Conservation (phyloP, 2,888 invertebrate species). For the Drosophila ustulata region DNA sequence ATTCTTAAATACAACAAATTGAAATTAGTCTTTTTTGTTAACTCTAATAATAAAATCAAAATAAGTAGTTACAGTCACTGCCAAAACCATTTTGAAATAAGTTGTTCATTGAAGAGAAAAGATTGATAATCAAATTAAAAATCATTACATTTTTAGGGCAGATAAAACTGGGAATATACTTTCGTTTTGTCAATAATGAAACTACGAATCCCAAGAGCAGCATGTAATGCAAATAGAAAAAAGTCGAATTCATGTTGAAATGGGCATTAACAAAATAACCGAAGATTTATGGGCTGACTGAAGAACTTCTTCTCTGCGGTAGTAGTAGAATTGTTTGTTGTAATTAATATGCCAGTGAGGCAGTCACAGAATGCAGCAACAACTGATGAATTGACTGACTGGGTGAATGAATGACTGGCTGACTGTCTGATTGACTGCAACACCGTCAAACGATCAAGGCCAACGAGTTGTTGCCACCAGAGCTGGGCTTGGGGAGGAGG, state of each 20-base stretch:
- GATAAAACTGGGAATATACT: neutral
- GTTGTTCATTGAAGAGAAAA: too few relatives aligned
- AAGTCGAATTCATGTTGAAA: neutral
- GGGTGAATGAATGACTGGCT: slow-evolving; percentile 1
- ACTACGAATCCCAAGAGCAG: neutral
- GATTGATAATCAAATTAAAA: too few relatives aligned
- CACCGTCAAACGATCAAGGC: slow-evolving; percentile 42
- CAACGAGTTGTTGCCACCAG: slow-evolving; percentile 18
- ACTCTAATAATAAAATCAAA: too few relatives aligned
- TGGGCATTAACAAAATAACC: neutral
- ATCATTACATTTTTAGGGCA: too few relatives aligned
- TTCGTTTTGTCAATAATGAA: neutral
- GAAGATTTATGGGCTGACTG: neutral
- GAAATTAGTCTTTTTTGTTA: too few relatives aligned
- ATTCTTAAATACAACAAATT: too few relatives aligned
- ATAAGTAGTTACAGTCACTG: too few relatives aligned
- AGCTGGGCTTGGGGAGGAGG: neutral
- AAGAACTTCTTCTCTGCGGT: neutral
- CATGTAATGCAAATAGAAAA: neutral
- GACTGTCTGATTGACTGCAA: slow-evolving; percentile 18
- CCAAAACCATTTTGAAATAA: too few relatives aligned
- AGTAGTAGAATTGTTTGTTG: slow-evolving; percentile 9
- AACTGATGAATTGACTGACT: slow-evolving; percentile 10
- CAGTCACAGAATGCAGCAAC: slow-evolving; percentile 1
- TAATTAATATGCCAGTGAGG: slow-evolving; percentile 49